Evolutionary conservation across 1,140 invertebrate species (phyloP).

Genomic region (Bombus ignitus): DNA sequence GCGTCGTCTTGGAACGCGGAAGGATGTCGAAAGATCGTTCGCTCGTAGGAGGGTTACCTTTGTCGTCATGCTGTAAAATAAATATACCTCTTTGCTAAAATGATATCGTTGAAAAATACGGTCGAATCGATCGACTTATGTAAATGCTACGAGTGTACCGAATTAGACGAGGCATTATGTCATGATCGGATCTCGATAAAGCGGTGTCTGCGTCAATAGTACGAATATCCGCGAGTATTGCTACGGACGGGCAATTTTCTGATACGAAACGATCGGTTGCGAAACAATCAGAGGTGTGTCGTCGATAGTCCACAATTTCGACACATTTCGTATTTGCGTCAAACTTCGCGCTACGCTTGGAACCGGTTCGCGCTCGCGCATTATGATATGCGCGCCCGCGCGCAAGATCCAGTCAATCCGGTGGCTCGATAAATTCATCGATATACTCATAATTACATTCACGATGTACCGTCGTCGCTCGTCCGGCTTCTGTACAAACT

Average conservation of each 20-base stretch:
- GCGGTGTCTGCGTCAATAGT: neutral
- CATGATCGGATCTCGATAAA: neutral
- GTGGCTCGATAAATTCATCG: conserved; percentile 43
- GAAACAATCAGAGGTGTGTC: conserved; percentile 54
- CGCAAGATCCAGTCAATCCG: conserved; percentile 31
- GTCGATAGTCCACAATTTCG: conserved; percentile 50
- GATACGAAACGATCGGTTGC: conserved; percentile 39
- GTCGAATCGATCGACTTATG: neutral
- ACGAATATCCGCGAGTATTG: neutral
- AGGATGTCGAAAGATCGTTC: conserved; percentile 45
- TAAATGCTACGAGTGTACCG: neutral
- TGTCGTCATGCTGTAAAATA: neutral
- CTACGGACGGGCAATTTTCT: conserved; percentile 28
- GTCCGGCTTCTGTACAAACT: neutral
- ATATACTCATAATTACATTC: conserved; percentile 40
- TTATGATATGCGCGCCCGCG: conserved; percentile 37
- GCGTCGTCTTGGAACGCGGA: conserved; percentile 60
- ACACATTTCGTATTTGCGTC: conserved; percentile 54
- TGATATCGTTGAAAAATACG: neutral
- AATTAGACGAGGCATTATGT: neutral
- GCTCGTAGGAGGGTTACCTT: conserved; percentile 6
- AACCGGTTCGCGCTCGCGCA: conserved; percentile 37
- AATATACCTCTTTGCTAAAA: neutral
- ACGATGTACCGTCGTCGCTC: conserved; percentile 23
- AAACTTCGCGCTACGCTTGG: conserved; percentile 14